These are phyloP conservation scores for Pachyrhynchus sulphureomaculatus DNA, from an alignment of 1,140 invertebrate species.

Conservation along the genomic window DNA sequence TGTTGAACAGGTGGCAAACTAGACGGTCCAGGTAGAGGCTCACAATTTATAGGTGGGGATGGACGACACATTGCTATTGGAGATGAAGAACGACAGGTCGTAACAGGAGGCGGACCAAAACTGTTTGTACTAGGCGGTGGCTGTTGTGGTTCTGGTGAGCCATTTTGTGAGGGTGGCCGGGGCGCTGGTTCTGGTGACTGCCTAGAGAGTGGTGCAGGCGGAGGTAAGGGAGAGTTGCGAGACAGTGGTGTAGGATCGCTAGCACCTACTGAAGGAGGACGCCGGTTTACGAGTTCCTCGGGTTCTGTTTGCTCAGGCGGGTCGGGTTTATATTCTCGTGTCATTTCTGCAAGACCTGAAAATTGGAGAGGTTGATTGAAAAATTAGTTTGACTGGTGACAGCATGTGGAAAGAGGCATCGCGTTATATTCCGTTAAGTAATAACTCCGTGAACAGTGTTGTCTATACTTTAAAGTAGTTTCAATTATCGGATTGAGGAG, in stretches of 20 bases:
- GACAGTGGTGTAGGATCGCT: conserved; percentile 26
- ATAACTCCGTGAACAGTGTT: no score
- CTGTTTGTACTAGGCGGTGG: conserved; percentile 22
- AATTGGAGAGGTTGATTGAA: background rate
- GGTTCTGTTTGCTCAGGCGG: conserved; percentile 48
- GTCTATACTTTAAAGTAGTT: no score
- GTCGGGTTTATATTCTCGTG: conserved; percentile 51
- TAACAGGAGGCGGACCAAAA: conserved; percentile 21
- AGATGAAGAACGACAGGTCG: conserved; percentile 54
- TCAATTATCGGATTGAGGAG: no score
- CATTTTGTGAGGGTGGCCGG: conserved; percentile 23
- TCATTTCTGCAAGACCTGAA: conserved; percentile 84
- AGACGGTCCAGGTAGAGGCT: conserved; percentile 73
- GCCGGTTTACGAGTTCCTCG: conserved; percentile 46
- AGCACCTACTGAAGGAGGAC: conserved; percentile 30
- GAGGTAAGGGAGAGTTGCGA: conserved; percentile 31
- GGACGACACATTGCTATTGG: conserved; percentile 55
- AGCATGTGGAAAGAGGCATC: no score
- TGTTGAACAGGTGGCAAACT: conserved; percentile 80
- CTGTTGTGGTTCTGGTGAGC: conserved; percentile 26
- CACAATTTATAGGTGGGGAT: conserved; percentile 50
- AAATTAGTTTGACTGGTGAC: background rate
- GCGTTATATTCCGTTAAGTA: no score
- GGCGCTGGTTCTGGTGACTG: conserved; percentile 40
- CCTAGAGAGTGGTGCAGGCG: conserved; percentile 17